phyloP scores from a whole-genome alignment of 2,113 vertebrate genomes.

The Natator depressus region DNA sequence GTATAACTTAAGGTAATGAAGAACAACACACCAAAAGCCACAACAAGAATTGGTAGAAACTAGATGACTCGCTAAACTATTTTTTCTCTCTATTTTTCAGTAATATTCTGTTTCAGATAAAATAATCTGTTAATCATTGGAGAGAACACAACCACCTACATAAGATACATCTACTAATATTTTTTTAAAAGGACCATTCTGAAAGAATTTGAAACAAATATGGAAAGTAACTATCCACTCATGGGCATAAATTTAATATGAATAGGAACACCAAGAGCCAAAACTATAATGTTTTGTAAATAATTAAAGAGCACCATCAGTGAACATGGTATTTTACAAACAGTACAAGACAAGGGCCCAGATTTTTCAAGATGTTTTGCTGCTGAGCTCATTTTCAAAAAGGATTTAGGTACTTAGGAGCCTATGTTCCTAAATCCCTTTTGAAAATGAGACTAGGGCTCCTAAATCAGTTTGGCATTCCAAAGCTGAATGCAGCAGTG shows the following conservation, averaged over 20 bases:
- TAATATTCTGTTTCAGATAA: constrained; percentile 3
- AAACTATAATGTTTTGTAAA: not conserved
- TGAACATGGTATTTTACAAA: not conserved
- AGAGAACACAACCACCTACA: not conserved
- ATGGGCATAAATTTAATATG: not conserved
- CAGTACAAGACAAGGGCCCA: not conserved
- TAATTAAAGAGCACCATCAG: not conserved
- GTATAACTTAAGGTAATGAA: not conserved
- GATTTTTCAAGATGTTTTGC: not conserved
- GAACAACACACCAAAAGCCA: not conserved
- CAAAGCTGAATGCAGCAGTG: too few relatives aligned
- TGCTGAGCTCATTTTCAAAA: too few relatives aligned
- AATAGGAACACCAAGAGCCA: not conserved
- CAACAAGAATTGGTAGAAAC: constrained; percentile 3
- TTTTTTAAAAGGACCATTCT: not conserved
- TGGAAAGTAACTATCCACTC: not conserved
- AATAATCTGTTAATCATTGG: not conserved
- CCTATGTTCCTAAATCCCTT: too few relatives aligned
- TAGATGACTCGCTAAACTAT: constrained; percentile 23
- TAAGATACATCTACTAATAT: not conserved
- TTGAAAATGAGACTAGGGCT: too few relatives aligned
- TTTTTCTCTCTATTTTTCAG: constrained; percentile 19
- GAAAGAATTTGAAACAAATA: not conserved
- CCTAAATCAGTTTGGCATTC: not conserved
- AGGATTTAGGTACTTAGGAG: too few relatives aligned